Evolutionary conservation across 2,888 invertebrate genomes (phyloP), one percentile per base, ranked within the genome.

Genomic region (Congeria kusceri): DNA sequence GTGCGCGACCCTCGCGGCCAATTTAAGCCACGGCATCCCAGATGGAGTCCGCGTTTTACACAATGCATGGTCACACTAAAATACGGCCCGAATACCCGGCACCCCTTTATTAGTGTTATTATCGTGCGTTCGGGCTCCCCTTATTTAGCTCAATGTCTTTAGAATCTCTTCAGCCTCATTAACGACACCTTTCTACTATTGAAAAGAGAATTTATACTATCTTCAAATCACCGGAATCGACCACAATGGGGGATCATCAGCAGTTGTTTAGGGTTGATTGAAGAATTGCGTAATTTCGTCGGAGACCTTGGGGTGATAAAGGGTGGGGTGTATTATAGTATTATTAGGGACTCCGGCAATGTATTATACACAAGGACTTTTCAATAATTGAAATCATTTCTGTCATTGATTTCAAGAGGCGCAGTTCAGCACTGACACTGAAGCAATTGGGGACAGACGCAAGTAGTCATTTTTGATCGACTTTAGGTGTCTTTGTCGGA

Each of bases 301-400:
- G 25, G 53, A 20, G 53, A 20, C 23, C 53, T 11, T 20, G 13
- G 1, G 53, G 53, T 11, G 23, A 53, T 20, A 53, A 25, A 53
- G 53, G 29, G 25, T 18, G 39, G 71, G 39, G 67, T 77, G 39
- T 77, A 77, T 77, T 56, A 67, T 47, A 28, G 47, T 71, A 53
- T 71, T 62, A 77, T 77, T 71, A 71, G 67, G 62, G 32, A 77
- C 32, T 70, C 44, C 47, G 57, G 66, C 66, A 67, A 62, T 47
- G 32, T 47, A 49, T 63, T 32, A 62, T 47, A 46, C 27, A 63
- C 62, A 62, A 71, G 62, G 23, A 39, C 32, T 49, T 59, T 18
- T 32, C 61, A 44, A 53, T 77, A 77, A 77, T 77, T 66, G 63
- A 77, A 67, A 46, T 29, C 39, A 65, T 39, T 61, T 58, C 66